Percentiles rank a stretch among this genome's conserved stretches.
phyloP scores from a whole-genome alignment of 2,113 vertebrate species.

The Phrynosoma blainvillii region DNA sequence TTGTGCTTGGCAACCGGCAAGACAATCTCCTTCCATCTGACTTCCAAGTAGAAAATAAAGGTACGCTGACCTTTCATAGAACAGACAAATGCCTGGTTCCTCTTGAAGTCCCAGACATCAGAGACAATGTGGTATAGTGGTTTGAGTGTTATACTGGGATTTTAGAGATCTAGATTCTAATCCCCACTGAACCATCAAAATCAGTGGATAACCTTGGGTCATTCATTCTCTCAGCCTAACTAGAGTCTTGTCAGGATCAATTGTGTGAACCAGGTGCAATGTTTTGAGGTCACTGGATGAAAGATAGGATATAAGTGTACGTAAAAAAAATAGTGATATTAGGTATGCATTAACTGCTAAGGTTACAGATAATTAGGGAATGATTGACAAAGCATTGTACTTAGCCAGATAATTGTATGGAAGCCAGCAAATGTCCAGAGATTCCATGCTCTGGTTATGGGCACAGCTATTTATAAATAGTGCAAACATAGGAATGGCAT shows the following conservation, averaged over 20 bases:
- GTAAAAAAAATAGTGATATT: neutral
- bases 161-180: neutral
- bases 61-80: slow-evolving; percentile 62
- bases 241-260: neutral
- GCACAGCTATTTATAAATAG: neutral
- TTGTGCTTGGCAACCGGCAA: slow-evolving; percentile 92
- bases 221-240: neutral
- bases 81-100: neutral
- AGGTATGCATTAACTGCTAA: neutral
- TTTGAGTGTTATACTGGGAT: neutral
- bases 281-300: neutral
- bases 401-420: neutral
- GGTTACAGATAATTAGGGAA: neutral
- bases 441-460: neutral
- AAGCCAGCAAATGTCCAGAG: neutral
- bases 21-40: slow-evolving; percentile 93
- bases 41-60: slow-evolving; percentile 90
- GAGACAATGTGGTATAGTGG: neutral
- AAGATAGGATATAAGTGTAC: neutral
- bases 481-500: neutral
- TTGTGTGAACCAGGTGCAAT: neutral
- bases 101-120: neutral
- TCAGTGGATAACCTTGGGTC: neutral
- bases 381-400: neutral
- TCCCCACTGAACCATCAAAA: neutral